Evolutionary conservation across 2,113 vertebrate genomes (phyloP).

Genomic region (Hippoglossus stenolepis): DNA sequence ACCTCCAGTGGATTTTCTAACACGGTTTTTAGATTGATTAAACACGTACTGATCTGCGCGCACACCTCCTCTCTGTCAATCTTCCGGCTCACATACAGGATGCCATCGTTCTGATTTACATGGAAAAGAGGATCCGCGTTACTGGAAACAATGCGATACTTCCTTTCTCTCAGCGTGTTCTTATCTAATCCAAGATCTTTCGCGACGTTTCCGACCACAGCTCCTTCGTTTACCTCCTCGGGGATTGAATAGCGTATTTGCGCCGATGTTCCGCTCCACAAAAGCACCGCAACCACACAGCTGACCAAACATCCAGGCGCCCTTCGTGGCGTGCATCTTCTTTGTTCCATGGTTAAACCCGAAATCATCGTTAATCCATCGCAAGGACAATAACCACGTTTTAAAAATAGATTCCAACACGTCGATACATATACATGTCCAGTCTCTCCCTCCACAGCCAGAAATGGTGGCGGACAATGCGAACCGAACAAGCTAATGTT

Average conservation of each 20-base stretch:
- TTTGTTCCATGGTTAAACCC: slow-evolving; percentile 72
- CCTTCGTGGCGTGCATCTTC: slow-evolving; percentile 7
- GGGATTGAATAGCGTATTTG: slow-evolving; percentile 78
- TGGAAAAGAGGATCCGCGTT: slow-evolving; percentile 61
- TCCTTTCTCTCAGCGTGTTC: slow-evolving; percentile 52
- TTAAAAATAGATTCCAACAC: rapidly evolving
- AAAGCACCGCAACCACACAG: slow-evolving; percentile 39
- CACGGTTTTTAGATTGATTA: slow-evolving; percentile 75
- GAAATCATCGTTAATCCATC: not conserved
- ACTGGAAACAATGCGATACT: slow-evolving; percentile 75
- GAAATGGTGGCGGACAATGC: not conserved
- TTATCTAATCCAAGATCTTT: slow-evolving; percentile 77
- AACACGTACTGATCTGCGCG: slow-evolving; percentile 62
- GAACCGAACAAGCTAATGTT: not conserved
- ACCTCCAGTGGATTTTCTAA: slow-evolving; percentile 84
- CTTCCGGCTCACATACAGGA: slow-evolving; percentile 69
- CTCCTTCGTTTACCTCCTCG: slow-evolving; percentile 74
- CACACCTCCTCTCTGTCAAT: slow-evolving; percentile 78
- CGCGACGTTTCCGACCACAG: slow-evolving; percentile 73
- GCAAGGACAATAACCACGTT: not conserved
- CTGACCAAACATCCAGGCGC: not conserved
- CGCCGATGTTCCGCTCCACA: slow-evolving; percentile 59
- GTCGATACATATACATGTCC: rapidly evolving
- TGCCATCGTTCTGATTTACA: slow-evolving; percentile 70
- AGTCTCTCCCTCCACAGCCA: not conserved